Evolutionary conservation across 2,113 vertebrate genomes (phyloP), one percentile per base, ranked within the genome.

Genomic region (Sander lucioperca): DNA sequence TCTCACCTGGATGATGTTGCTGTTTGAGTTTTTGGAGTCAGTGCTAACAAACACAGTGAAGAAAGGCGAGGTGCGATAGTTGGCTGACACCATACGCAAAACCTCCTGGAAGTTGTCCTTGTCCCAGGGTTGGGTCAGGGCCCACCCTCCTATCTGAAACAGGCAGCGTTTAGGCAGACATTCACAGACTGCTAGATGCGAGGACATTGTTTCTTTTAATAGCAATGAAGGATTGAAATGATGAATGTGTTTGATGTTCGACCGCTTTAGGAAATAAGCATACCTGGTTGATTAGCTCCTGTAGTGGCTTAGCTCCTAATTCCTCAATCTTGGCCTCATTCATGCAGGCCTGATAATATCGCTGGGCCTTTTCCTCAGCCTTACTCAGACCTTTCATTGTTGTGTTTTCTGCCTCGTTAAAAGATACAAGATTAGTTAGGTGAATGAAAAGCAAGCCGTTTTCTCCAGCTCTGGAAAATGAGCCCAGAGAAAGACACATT

Each of bases 291-390:
- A 99, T 98, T 79, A 99, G 95, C 30, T 97, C 95, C 79, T 95
- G 79, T 6, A 99, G 94, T 0, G 98, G 98, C 62, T 95, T 88
- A 1, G 97, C 96, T 0, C 95, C 96, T 54, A 99, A 95, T 62
- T 95, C 95, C 88, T 99, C 96, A 0, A 99, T 99, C 87, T 96
- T 97, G 85, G 92, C 93, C 86, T 99, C 98, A 0, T 97, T 99
- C 98, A 99, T 98, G 83, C 98, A 99, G 13, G 98, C 95, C 72
- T 96, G 96, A 93, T 98, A 99, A 79, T 99, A 99, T 2, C 92
- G 92, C 88, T 97, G 97, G 2, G 97, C 96, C 86, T 99, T 99
- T 77, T 94, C 95, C 77, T 99, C 97, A 0, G 98, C 97, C 68
- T 96, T 93, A 0, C 97, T 98, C 25, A 96, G 89, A 63, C 89